Conservation (phyloP, 2,888 invertebrate species). For the Drosophila quinaria region DNA sequence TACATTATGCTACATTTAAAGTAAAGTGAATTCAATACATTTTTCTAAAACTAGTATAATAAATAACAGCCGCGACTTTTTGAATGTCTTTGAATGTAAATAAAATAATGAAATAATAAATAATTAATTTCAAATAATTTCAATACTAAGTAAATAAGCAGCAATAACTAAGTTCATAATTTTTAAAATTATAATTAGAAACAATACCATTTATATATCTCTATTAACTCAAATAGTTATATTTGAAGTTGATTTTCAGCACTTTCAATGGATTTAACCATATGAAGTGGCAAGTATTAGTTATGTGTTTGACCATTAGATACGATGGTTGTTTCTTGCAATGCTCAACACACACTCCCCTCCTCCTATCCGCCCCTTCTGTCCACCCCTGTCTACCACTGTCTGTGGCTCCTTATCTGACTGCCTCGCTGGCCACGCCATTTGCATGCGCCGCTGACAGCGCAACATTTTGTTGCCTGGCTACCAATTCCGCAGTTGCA, state of each 20-base stretch:
- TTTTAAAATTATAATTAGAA: background rate
- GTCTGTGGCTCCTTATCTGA: conserved; percentile 46
- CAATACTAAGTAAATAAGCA: background rate
- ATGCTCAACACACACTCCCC: conserved; percentile 16
- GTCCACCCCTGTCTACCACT: conserved; percentile 7
- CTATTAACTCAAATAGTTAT: background rate
- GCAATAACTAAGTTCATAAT: background rate
- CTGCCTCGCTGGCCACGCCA: conserved; percentile 68
- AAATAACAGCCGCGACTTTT: background rate
- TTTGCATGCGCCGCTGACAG: conserved; percentile 77
- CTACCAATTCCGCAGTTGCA: conserved; percentile 73
- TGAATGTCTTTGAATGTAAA: background rate
- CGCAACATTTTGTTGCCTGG: conserved; percentile 77
- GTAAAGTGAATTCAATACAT: too few species aligned
- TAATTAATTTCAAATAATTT: too few species aligned
- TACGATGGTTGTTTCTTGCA: conserved; percentile 63
- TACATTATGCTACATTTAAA: too few species aligned
- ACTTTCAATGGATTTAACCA: conserved; percentile 27
- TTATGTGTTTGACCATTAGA: conserved; percentile 69
- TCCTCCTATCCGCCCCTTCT: conserved; percentile 8
- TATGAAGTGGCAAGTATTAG: conserved; percentile 70
- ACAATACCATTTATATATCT: background rate
- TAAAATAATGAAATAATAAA: too few species aligned
- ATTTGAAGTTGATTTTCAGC: conserved; percentile 1
- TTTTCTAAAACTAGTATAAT: too few species aligned